Evolutionary conservation across 1,140 invertebrate genomes (phyloP), one percentile per base, ranked within the genome.

Genomic region (Cotesia chilonis): DNA sequence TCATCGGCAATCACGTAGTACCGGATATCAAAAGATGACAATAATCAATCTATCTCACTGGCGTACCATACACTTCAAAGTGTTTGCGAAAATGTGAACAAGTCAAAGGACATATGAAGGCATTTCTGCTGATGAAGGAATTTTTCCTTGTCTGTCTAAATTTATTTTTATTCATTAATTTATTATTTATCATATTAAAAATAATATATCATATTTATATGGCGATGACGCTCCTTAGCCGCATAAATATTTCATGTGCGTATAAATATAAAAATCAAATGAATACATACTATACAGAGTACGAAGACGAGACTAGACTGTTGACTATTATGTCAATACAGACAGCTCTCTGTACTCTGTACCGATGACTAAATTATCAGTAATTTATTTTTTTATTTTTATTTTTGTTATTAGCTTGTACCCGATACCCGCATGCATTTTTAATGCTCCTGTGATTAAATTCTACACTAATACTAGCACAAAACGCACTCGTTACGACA

Each of bases 241-340:
- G 36, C n/a, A 66, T 28, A 63, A n/a, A 41, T 47, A 12, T 47
- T 47, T 66, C n/a, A 38, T 38, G 38, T 66, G 64, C 20, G 38
- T 47, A 36, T 55, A 14, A 28, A 38, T 51, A 66, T 51, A 51
- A 66, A 51, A 66, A 38, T 66, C 64, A 47, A 66, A 66, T 66
- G 64, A 47, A 66, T 47, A 20, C 38, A 17, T 28, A 28, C 28
- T 28, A 28, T 28, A 28, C 28, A 28, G 28, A 28, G 28, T 28
- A 28, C 28, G 14, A 59, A 1, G 12, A 51, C 35, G 64, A 66
- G 38, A 52, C 64, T 38, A 66, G 47, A 66, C 64, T 66, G 41
- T 47, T 66, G 64, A 66, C 64, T 66, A 52, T 66, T 66, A 66
- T 47, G 47, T 66, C 36, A 66, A 47, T 41, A 28, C 60, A 63